A percentile compares a stretch with the other conserved stretches of the same genome.
phyloP scores from a whole-genome alignment of 2,113 vertebrate genomes.

The Cinclus cinclus region DNA sequence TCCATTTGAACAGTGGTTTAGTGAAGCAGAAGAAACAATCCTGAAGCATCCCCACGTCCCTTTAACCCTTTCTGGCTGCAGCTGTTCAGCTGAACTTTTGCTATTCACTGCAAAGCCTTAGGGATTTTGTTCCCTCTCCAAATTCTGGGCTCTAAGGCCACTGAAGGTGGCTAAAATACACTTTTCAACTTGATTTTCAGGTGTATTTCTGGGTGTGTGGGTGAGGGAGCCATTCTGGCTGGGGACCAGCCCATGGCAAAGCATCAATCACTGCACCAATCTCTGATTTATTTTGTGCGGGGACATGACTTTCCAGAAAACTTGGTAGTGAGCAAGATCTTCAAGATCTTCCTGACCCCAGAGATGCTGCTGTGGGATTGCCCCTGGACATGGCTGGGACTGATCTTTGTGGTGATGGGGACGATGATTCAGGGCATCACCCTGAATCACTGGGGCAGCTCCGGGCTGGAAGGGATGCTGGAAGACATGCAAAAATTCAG shows the following conservation, averaged over 20 bases:
- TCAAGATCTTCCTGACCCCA: background rate
- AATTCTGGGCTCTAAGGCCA: background rate
- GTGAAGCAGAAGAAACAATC: background rate
- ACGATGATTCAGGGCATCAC: background rate
- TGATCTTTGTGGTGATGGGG: background rate
- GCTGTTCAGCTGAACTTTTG: background rate
- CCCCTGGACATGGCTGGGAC: accelerated
- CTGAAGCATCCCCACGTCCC: background rate
- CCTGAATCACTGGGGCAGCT: background rate
- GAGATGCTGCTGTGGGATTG: accelerated
- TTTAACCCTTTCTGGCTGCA: background rate
- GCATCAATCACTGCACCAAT: background rate
- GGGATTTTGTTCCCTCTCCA: background rate
- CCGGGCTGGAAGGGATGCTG: background rate
- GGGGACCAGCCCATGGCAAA: background rate
- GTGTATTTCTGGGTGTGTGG: background rate
- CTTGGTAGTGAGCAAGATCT: accelerated
- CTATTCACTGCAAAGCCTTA: background rate
- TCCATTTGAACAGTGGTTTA: background rate
- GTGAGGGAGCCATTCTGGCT: background rate
- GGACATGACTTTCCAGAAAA: background rate
- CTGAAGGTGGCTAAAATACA: background rate
- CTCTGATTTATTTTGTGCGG: background rate
- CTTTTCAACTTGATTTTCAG: background rate
- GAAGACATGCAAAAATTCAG: background rate